Percentiles rank a stretch among this genome's conserved stretches.
Evolutionary conservation across 1,140 invertebrate genomes (phyloP).

Genomic region (Sycophaga agraensis): DNA sequence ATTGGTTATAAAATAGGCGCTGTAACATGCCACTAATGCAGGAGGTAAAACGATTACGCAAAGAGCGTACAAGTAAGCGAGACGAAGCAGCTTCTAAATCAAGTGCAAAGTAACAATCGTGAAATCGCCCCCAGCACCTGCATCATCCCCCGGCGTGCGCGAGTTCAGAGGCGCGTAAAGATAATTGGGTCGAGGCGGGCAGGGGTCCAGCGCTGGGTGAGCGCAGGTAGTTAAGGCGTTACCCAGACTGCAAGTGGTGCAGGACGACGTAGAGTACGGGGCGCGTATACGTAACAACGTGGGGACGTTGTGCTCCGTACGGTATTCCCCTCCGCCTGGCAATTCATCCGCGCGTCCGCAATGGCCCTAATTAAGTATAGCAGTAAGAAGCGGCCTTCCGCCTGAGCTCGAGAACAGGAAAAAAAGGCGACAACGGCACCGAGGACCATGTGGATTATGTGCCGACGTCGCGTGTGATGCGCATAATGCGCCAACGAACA

Average conservation of each 20-base stretch:
- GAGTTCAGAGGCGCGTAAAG: slow-evolving; percentile 14
- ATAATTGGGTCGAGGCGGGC: slow-evolving; percentile 13
- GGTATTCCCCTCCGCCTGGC: not conserved
- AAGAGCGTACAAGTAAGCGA: too few species aligned
- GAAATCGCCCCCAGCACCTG: not conserved
- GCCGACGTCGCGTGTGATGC: too few species aligned
- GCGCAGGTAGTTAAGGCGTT: slow-evolving; percentile 8
- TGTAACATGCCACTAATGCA: too few species aligned
- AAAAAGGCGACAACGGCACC: too few species aligned
- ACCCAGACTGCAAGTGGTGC: not conserved
- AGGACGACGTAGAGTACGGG: too few species aligned
- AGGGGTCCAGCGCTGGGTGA: not conserved
- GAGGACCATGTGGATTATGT: too few species aligned
- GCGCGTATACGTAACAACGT: too few species aligned
- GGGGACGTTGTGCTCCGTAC: too few species aligned
- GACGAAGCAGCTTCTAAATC: not conserved
- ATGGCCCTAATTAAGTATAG: slow-evolving; percentile 21
- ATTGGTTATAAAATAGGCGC: too few species aligned
- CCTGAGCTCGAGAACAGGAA: too few species aligned
- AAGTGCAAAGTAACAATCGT: slow-evolving; percentile 19
- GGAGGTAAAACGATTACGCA: too few species aligned
- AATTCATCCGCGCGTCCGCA: slow-evolving; percentile 2
- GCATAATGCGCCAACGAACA: slow-evolving; percentile 1
- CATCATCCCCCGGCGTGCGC: not conserved
- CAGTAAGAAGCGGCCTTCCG: slow-evolving; percentile 4